phyloP scores from a whole-genome alignment of 2,797 vertebrate genomes.

The Enteromius treurensis region DNA sequence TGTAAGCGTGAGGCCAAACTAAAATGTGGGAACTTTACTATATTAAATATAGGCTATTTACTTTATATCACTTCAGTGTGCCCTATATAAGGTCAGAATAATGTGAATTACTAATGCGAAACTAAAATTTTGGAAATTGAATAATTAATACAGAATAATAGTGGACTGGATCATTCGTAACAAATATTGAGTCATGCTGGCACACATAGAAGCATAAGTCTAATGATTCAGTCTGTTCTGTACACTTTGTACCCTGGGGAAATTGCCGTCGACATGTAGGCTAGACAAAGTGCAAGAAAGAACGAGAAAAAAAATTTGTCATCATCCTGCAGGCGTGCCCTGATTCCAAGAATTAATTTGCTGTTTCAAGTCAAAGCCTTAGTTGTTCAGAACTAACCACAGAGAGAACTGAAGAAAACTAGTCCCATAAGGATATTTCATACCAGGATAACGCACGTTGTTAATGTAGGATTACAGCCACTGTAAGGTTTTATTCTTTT shows the following conservation, averaged over 20 bases:
- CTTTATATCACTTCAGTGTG: background rate
- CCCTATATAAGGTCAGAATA: background rate
- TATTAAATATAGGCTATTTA: background rate
- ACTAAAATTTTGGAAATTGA: conserved; percentile 8
- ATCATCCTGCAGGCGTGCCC: conserved; percentile 32
- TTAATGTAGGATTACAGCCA: background rate
- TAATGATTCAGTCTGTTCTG: conserved; percentile 37
- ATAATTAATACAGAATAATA: conserved; percentile 16
- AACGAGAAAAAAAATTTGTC: background rate
- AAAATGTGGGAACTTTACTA: background rate
- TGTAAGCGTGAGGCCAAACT: background rate
- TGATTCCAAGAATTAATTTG: conserved; percentile 28
- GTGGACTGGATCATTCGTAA: conserved; percentile 25
- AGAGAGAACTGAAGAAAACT: conserved; percentile 18
- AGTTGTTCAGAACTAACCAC: conserved; percentile 7
- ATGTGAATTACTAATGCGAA: background rate
- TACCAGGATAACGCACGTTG: background rate
- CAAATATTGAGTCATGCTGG: conserved; percentile 28
- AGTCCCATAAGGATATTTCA: background rate
- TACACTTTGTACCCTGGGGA: conserved; percentile 33
- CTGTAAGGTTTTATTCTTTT: background rate
- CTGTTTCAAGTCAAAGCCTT: conserved; percentile 19
- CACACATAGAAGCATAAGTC: conserved; percentile 34
- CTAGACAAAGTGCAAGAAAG: conserved; percentile 31
- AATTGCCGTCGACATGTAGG: conserved; percentile 19